Evolutionary conservation across 2,113 vertebrate species (phyloP).

Genomic region (Pimephales promelas): DNA sequence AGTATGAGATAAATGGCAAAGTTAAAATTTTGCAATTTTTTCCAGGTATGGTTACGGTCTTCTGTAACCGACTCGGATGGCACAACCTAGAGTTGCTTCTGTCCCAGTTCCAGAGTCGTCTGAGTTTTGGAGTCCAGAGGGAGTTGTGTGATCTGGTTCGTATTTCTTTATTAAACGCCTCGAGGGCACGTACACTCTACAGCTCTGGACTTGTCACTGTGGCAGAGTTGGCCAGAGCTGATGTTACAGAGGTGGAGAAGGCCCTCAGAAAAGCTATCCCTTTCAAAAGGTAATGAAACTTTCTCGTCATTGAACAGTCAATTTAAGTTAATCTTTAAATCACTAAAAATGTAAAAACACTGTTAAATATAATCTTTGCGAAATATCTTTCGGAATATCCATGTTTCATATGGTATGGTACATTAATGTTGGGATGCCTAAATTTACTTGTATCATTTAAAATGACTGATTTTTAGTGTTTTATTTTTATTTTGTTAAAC

Average conservation of each 20-base stretch:
- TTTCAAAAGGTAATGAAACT: conserved; percentile 86
- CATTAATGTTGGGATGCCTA: neutral
- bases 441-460: neutral
- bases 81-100: conserved; percentile 96
- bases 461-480: neutral
- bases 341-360: too few species aligned
- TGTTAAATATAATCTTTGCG: too few species aligned
- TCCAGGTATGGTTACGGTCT: conserved; percentile 93
- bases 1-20: neutral
- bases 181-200: conserved; percentile 85
- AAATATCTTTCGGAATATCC: too few species aligned
- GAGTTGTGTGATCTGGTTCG: conserved; percentile 95
- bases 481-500: neutral
- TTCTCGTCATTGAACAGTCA: neutral
- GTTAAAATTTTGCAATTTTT: neutral
- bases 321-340: neutral
- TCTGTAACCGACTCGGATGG: conserved; percentile 94
- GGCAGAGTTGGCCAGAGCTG: conserved; percentile 87
- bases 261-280: conserved; percentile 86
- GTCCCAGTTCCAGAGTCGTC: conserved; percentile 93
- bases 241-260: conserved; percentile 79
- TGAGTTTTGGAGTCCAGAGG: conserved; percentile 92
- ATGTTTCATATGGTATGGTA: neutral
- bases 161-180: conserved; percentile 88
- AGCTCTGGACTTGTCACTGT: conserved; percentile 85